These are phyloP conservation scores for Acanthacorydalis orientalis DNA, from an alignment of 2,888 invertebrate genomes.

Conservation along the genomic window DNA sequence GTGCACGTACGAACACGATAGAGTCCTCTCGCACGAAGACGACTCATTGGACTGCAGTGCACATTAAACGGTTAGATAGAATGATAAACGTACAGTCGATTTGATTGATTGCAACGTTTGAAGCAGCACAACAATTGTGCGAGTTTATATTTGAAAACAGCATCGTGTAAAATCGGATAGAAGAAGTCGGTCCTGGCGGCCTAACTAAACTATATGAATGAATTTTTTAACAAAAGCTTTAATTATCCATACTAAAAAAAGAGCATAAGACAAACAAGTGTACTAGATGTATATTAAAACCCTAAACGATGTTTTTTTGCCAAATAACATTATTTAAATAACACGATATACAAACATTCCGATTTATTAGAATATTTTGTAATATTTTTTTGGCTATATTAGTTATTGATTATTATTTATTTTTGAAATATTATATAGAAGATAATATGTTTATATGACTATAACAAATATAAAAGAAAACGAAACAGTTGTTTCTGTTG, in stretches of 20 bases:
- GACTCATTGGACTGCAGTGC: too few species aligned
- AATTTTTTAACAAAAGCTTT: conserved; percentile 23
- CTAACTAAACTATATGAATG: conserved; percentile 9
- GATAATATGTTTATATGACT: too few species aligned
- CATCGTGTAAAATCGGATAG: neutral
- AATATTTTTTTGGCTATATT: conserved; percentile 1
- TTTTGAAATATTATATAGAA: neutral
- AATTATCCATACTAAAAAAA: conserved; percentile 18
- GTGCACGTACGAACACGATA: too few species aligned
- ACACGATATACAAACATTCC: conserved; percentile 27
- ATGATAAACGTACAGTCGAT: neutral
- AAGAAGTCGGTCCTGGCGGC: neutral
- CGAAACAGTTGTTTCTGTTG: too few species aligned
- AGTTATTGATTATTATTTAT: neutral
- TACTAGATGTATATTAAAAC: conserved; percentile 12
- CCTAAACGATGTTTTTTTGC: conserved; percentile 20
- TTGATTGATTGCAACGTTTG: neutral
- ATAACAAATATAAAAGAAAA: too few species aligned
- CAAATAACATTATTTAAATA: conserved; percentile 30
- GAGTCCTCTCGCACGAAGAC: too few species aligned
- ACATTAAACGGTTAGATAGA: neutral
- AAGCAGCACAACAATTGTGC: neutral
- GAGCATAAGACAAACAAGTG: neutral
- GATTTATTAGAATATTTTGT: conserved; percentile 12
- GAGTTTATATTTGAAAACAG: neutral